Evolutionary conservation across 1,140 invertebrate genomes (phyloP).

Genomic region (Drosophila navojoa): DNA sequence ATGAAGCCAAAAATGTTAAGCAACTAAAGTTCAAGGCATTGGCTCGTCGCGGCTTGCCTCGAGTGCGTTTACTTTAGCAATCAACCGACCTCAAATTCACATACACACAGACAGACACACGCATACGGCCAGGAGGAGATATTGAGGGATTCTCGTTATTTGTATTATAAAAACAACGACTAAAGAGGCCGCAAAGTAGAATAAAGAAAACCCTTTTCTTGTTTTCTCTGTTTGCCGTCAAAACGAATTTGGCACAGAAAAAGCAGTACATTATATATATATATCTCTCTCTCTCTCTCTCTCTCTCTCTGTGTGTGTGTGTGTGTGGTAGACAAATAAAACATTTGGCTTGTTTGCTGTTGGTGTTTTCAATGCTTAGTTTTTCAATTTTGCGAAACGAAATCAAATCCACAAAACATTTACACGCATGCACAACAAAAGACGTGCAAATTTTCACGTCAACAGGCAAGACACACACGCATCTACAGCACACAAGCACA

Average conservation of each 20-base stretch:
- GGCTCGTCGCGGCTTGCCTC: constrained; percentile 59
- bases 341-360: constrained; percentile 68
- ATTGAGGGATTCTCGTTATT: constrained; percentile 61
- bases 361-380: constrained; percentile 59
- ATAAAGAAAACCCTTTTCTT: constrained; percentile 46
- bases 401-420: constrained; percentile 64
- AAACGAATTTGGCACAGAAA: constrained; percentile 73
- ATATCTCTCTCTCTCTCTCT: constrained; percentile 41
- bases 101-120: constrained; percentile 11
- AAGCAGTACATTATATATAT: constrained; percentile 76
- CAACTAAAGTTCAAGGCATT: constrained; percentile 71
- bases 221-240: constrained; percentile 45
- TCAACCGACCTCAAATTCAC: constrained; percentile 79
- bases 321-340: constrained; percentile 70
- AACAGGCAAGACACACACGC: constrained; percentile 63
- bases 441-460: constrained; percentile 80
- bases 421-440: constrained; percentile 80
- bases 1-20: constrained; percentile 61
- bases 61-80: constrained; percentile 82
- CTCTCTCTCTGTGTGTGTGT: constrained; percentile 36
- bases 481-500: constrained; percentile 33
- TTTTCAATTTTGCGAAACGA: constrained; percentile 72
- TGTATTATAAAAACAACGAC: constrained; percentile 79
- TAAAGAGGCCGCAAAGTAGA: constrained; percentile 75
- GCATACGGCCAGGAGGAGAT: background rate